Evolutionary conservation across 2,888 invertebrate species (phyloP).

Genomic region (Papilio elwesi): DNA sequence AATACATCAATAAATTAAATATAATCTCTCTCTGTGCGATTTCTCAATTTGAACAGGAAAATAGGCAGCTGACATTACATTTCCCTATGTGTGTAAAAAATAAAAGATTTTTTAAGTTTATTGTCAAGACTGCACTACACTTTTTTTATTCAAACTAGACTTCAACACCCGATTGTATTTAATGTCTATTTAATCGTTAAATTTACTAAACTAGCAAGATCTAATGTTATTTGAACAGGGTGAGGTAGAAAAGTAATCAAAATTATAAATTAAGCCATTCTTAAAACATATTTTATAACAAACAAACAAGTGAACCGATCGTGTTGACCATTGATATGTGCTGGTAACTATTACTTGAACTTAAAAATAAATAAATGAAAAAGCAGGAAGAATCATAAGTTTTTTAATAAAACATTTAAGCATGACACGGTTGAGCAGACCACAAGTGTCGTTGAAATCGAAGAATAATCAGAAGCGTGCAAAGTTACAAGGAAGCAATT

Average conservation of each 20-base stretch:
- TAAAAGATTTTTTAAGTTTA: neutral
- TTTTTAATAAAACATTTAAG: neutral
- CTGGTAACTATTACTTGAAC: neutral
- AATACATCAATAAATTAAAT: conserved; percentile 3
- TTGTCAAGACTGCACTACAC: neutral
- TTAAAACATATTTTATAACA: neutral
- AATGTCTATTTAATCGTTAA: neutral
- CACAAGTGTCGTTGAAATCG: conserved; percentile 22
- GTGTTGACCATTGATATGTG: neutral
- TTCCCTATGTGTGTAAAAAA: neutral
- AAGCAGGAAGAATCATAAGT: neutral
- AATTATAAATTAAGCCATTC: neutral
- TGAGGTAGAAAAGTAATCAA: neutral
- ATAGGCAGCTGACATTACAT: neutral
- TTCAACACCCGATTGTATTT: too few relatives aligned
- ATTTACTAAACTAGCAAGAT: neutral
- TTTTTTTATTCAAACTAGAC: neutral
- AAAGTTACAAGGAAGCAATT: conserved; percentile 35
- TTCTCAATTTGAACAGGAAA: neutral
- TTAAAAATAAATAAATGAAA: neutral
- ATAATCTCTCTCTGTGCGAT: conserved; percentile 1
- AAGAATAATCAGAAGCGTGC: conserved; percentile 29
- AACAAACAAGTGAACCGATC: neutral
- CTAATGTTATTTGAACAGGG: neutral
- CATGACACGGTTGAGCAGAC: conserved; percentile 21